A percentile compares a stretch with the other conserved stretches of the same genome.
phyloP scores from a whole-genome alignment of 2,888 invertebrate genomes.

The Euproctis similis region DNA sequence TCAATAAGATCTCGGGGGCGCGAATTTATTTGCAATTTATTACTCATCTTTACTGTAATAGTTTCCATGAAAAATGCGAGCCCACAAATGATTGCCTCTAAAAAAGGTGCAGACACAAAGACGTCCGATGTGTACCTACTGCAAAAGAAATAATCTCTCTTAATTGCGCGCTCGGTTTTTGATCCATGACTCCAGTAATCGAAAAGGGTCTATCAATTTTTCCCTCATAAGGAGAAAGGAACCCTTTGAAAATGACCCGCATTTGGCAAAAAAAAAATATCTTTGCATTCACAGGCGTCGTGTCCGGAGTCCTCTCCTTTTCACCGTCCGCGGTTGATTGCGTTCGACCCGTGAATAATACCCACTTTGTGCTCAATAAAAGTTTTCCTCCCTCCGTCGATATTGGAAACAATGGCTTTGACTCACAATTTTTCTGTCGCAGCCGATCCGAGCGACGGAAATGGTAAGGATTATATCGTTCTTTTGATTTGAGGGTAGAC shows the following conservation, averaged over 20 bases:
- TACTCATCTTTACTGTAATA: conserved; percentile 10
- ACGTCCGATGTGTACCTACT: conserved; percentile 28
- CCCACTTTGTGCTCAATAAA: conserved; percentile 73
- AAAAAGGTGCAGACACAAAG: conserved; percentile 32
- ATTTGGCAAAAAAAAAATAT: conserved; percentile 68
- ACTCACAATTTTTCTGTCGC: conserved; percentile 62
- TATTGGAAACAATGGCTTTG: conserved; percentile 73
- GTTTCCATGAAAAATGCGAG: conserved; percentile 22
- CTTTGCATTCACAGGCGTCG: conserved; percentile 68
- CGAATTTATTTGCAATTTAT: neutral
- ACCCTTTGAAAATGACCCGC: conserved; percentile 68
- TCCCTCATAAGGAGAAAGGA: conserved; percentile 57
- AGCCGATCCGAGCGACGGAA: conserved; percentile 37
- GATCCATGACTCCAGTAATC: conserved; percentile 58
- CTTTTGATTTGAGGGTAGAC: conserved; percentile 65
- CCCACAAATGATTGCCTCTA: conserved; percentile 20
- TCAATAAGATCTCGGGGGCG: neutral
- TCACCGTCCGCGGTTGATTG: conserved; percentile 54
- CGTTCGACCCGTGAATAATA: conserved; percentile 65
- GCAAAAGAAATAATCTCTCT: conserved; percentile 47
- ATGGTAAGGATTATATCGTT: conserved; percentile 56
- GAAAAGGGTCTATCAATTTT: conserved; percentile 59
- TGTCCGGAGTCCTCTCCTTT: conserved; percentile 53
- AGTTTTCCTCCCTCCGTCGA: conserved; percentile 57
- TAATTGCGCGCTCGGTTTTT: conserved; percentile 59